phyloP scores from a whole-genome alignment of 1,140 invertebrate species.

The Drosophila miranda region DNA sequence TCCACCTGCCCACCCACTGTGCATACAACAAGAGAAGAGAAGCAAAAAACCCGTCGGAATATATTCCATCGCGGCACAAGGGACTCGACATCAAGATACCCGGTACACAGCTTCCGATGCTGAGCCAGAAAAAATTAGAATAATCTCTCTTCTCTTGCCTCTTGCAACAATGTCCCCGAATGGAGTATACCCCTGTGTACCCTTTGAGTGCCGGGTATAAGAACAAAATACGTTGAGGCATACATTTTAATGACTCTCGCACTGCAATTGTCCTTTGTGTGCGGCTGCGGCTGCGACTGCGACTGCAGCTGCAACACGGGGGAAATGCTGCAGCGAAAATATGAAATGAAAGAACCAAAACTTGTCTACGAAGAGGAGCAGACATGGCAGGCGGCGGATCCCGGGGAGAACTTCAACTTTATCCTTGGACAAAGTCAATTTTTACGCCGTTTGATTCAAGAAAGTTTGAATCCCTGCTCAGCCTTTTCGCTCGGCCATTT shows the following conservation, averaged over 20 bases:
- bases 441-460: constrained; percentile 65
- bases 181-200: not conserved
- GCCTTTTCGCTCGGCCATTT: not conserved
- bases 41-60: constrained; percentile 12
- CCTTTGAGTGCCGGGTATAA: not conserved
- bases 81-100: too few relatives aligned
- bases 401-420: constrained; percentile 20
- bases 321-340: constrained; percentile 37
- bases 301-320: not conserved
- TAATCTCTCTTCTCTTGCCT: too few relatives aligned
- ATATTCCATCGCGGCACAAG: not conserved
- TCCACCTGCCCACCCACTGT: constrained; percentile 5
- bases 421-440: constrained; percentile 56
- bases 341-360: constrained; percentile 22
- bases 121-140: too few relatives aligned
- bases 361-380: constrained; percentile 26
- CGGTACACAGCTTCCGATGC: too few relatives aligned
- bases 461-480: constrained; percentile 56
- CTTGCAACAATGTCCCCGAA: too few relatives aligned
- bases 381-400: constrained; percentile 11
- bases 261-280: constrained; percentile 67
- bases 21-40: constrained; percentile 14
- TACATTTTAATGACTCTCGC: constrained; percentile 77
- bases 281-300: not conserved
- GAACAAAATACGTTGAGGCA: constrained; percentile 24